Base-by-base conservation (phyloP, 92 coral and sea anemone species). In the Phenganax stokvisi region DNA sequence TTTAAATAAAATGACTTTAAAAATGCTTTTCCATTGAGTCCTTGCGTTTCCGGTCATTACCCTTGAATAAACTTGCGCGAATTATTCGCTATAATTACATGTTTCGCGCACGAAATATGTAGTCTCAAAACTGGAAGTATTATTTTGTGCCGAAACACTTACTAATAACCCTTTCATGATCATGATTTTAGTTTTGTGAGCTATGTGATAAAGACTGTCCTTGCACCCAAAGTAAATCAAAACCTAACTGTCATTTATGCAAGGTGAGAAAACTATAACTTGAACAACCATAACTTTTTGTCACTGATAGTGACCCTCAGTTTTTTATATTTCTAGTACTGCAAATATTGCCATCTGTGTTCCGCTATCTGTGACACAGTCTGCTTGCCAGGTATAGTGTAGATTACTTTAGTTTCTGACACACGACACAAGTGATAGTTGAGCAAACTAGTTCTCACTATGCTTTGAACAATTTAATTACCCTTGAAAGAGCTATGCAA, bases 211-310 rank as follows among this genome's bases (percentile, higher is more conserved):
- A 81, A 76, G 97, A 93, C 74, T 93, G 97, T 27, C 97, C 97
- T 5, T 93, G 97, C 78, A 60, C 85, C 68, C 91, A 72, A 62
- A 91, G 93, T 81, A 87, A 86, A 82, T 79, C 75, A 55, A 91
- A 86, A 71, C 97, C 97, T 13, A 93, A 93, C 85, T 93, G 97
- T 77, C 90, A 93, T 59, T 84, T 93, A 79, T 93, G 97, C 91
- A 93, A 93, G 92, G 97, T 91, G 75, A 80, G 84, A 31, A 25
- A 17, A 30, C 10, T 60, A 12, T 25, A 27, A 51, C 17, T 61
- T 6, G 4, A 16, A 25, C 71, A 15, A 8, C 6, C 29, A 4
- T 51, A 13, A 20, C 25, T 55, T 16, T 37, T 15, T 16, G 10
- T 28, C 9, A 29, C 29, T 47, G 12, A 59, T 7, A 59, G 25